phyloP scores from a whole-genome alignment of 2,113 vertebrate genomes.

The Trachemys scripta region DNA sequence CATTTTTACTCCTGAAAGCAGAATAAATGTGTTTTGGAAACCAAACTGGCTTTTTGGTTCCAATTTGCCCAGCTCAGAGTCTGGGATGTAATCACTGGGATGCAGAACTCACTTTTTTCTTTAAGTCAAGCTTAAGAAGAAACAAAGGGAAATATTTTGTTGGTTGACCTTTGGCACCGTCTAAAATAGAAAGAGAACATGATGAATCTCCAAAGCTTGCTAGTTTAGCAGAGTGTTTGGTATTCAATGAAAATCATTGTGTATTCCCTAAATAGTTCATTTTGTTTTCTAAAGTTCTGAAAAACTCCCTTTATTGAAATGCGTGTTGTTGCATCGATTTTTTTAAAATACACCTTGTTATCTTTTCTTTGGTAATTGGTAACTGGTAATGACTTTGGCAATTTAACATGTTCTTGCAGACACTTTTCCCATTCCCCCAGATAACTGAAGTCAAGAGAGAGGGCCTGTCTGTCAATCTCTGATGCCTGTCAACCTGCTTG shows the following conservation, averaged over 20 bases:
- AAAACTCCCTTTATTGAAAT: constrained; percentile 86
- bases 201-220: constrained; percentile 76
- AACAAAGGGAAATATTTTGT: constrained; percentile 65
- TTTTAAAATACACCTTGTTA: constrained; percentile 91
- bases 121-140: constrained; percentile 29
- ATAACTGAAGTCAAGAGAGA: constrained; percentile 88
- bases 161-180: constrained; percentile 71
- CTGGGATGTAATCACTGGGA: neutral
- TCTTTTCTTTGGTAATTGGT: constrained; percentile 96
- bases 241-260: constrained; percentile 77
- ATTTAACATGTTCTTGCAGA: constrained; percentile 89
- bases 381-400: constrained; percentile 95
- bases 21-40: neutral
- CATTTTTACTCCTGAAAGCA: neutral
- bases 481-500: constrained; percentile 88
- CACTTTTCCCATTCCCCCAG: constrained; percentile 89
- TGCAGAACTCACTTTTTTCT: constrained; percentile 7
- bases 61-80: neutral
- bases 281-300: constrained; percentile 88
- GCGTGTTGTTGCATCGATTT: constrained; percentile 88
- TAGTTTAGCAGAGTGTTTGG: constrained; percentile 67
- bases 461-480: constrained; percentile 86
- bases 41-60: neutral
- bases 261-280: constrained; percentile 87
- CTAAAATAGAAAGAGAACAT: constrained; percentile 76